Evolutionary conservation across 1,140 invertebrate species (phyloP), one percentile per base, ranked within the genome.

Genomic region (Zaprionus lachaisei): DNA sequence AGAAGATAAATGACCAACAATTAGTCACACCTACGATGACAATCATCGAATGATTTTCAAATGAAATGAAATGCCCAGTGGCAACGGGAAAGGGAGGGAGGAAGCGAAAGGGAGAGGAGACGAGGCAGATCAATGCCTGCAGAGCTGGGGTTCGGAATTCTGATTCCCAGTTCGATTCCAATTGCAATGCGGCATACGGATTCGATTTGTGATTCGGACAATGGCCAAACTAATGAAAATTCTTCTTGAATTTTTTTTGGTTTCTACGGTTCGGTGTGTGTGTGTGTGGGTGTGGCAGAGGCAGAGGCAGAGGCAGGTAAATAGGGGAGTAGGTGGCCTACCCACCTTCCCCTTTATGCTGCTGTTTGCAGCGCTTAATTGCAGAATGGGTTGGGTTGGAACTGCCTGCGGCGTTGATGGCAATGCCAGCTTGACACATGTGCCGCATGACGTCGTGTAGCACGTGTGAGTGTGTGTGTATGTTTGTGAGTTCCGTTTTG

Each of bases 11-110:
- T 90, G 85, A 82, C 79, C 86, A 90, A 91, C 85, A 90, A 90
- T 90, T 90, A 91, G 85, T 90, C 86, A 90, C 85, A 90, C 85
- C 85, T 90, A 85, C 85, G 85, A 90, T 90, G 85, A 90, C 85
- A 90, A 90, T 90, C 85, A 91, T 75, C 73, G 81, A 85, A 75
- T 78, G 77, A 90, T 85, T 84, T 85, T 74, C 83, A 61, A 86
- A 78, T 78, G 55, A 69, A 68, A 20, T 57, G 72, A 64, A 70
- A 73, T 63, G 57, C 34, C 55, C 37, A 31, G 51, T 31, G 67
- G 47, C 15, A 24, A 6, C 20, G 28, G 38, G 15, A 12, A 28
- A 11, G 38, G 26, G 28, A 34, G 20, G 14, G 15, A 26, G 26
- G 14, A 20, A 2, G 41, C 7, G 9, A 2, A 11, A 9, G 31